These are phyloP conservation scores for Morpho deidamia DNA, from an alignment of 2,888 invertebrate genomes.

Conservation along the genomic window DNA sequence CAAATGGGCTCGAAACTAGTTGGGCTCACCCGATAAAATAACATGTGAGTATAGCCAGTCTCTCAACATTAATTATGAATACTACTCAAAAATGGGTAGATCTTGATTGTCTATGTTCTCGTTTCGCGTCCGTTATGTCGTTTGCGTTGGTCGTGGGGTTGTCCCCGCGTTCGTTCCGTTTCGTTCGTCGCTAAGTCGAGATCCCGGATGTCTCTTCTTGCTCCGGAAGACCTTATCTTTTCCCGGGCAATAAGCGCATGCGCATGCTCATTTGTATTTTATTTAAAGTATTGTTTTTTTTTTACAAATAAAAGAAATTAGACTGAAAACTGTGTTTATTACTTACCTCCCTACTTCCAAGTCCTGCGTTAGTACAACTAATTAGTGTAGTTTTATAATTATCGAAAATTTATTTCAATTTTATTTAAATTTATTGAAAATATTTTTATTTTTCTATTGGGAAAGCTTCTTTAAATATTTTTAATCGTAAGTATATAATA, in stretches of 20 bases:
- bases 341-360: not conserved
- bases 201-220: conserved; percentile 57
- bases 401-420: too few relatives aligned
- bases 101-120: conserved; percentile 10
- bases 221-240: conserved; percentile 75
- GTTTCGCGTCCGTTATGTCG: too few relatives aligned
- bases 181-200: conserved; percentile 25
- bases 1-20: too few relatives aligned
- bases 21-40: too few relatives aligned
- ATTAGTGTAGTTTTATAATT: too few relatives aligned
- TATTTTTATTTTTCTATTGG: too few relatives aligned
- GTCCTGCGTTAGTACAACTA: not conserved
- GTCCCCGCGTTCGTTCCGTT: conserved; percentile 12
- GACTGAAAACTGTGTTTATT: conserved; percentile 52
- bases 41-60: too few relatives aligned
- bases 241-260: conserved; percentile 75
- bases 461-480: too few relatives aligned
- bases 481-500: too few relatives aligned
- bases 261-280: conserved; percentile 55
- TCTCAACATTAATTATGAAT: too few relatives aligned
- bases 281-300: conserved; percentile 67
- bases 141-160: not conserved
- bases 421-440: too few relatives aligned
- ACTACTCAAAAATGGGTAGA: too few relatives aligned
- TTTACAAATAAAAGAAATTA: conserved; percentile 74